A percentile compares a stretch with the other conserved stretches of the same genome.
These are phyloP conservation scores for Amiota minor DNA, from an alignment of 2,888 invertebrate species.

Conservation along the genomic window DNA sequence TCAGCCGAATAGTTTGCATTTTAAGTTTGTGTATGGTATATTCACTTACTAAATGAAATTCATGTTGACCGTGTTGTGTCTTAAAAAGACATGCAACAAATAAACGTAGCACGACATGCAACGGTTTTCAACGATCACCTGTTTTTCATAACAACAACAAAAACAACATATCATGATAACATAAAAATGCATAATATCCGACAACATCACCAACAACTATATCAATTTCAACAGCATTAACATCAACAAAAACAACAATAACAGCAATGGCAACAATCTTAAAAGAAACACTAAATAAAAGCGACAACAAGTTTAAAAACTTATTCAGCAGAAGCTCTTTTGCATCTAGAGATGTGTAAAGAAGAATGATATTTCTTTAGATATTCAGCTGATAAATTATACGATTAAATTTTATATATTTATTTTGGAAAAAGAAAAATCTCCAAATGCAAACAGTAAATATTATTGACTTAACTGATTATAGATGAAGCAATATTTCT, in stretches of 20 bases:
- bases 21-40: too few species aligned
- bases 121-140: conserved; percentile 20
- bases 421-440: too few species aligned
- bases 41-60: too few species aligned
- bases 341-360: conserved; percentile 9
- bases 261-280: conserved; percentile 35
- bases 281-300: too few species aligned
- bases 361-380: background rate
- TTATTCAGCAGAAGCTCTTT: conserved; percentile 52
- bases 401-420: too few species aligned
- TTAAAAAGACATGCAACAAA: conserved; percentile 9
- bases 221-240: too few species aligned
- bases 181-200: conserved; percentile 11
- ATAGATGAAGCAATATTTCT: too few species aligned
- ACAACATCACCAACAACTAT: background rate
- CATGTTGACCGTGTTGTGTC: conserved; percentile 10
- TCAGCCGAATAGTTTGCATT: too few species aligned
- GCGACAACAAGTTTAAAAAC: conserved; percentile 46
- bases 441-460: too few species aligned
- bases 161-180: conserved; percentile 11
- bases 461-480: too few species aligned
- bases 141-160: background rate
- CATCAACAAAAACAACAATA: background rate
- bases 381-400: too few species aligned
- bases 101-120: background rate